Conservation (phyloP, 1,140 invertebrate species). For the Drosophila trapezifrons region DNA sequence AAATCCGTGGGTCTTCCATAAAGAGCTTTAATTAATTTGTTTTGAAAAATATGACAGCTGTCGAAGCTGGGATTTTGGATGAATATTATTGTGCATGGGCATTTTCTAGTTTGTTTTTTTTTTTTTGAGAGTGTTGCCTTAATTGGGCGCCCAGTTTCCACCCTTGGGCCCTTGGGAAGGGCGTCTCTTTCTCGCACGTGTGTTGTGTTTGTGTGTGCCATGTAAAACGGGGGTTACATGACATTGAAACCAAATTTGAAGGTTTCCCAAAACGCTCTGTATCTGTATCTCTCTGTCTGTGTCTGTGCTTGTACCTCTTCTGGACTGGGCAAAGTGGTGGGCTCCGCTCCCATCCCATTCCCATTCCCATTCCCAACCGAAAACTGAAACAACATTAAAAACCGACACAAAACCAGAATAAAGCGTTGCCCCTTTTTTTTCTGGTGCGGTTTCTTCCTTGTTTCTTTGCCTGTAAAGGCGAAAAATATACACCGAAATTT, state of each 20-base stretch:
- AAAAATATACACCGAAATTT: conserved; percentile 35
- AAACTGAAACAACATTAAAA: conserved; percentile 10
- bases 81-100: conserved; percentile 34
- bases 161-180: background rate
- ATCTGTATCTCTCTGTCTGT: conserved; percentile 8
- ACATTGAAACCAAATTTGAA: conserved; percentile 83
- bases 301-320: conserved; percentile 7
- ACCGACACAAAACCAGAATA: conserved; percentile 23
- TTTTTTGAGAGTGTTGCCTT: conserved; percentile 9
- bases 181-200: conserved; percentile 2
- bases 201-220: conserved; percentile 9
- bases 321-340: conserved; percentile 41
- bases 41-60: conserved; percentile 18
- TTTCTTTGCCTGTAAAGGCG: conserved; percentile 31
- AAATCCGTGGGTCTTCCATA: background rate
- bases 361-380: background rate
- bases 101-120: conserved; percentile 11
- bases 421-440: conserved; percentile 28
- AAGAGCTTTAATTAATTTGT: background rate
- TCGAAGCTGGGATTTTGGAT: background rate
- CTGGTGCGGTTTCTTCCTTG: conserved; percentile 14
- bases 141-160: conserved; percentile 29
- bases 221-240: conserved; percentile 81
- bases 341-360: conserved; percentile 1
- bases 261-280: conserved; percentile 62